These are phyloP conservation scores for Coptodon bakossiorum DNA, from an alignment of 2,113 vertebrate genomes.

Conservation along the genomic window DNA sequence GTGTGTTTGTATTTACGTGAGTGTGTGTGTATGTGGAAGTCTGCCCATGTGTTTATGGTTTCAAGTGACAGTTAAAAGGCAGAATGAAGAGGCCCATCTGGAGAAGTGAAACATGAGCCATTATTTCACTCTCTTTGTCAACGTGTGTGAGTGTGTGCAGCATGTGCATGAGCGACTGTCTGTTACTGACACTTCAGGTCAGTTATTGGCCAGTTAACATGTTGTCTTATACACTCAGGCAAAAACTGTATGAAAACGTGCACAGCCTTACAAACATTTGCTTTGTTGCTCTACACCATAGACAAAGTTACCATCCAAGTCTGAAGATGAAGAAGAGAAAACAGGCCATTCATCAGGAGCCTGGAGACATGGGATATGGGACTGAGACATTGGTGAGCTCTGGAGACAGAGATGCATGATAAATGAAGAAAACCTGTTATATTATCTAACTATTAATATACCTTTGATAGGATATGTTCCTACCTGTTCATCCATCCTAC, in stretches of 20 bases:
- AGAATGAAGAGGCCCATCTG: constrained; percentile 31
- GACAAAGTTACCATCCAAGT: background rate
- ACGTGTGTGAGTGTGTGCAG: background rate
- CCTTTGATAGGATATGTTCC: constrained; percentile 23
- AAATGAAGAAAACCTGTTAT: constrained; percentile 31
- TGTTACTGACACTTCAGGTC: background rate
- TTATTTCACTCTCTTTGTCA: background rate
- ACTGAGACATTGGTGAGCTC: constrained; percentile 21
- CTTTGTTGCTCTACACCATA: background rate
- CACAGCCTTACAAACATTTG: background rate
- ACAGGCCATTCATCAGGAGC: constrained; percentile 22
- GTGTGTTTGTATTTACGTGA: background rate
- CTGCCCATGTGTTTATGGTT: constrained; percentile 15
- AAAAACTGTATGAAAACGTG: background rate
- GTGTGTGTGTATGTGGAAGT: background rate
- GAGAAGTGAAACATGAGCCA: constrained; percentile 29
- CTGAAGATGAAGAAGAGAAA: constrained; percentile 1
- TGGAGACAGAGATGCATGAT: constrained; percentile 32
- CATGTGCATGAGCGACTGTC: background rate
- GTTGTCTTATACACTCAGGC: background rate
- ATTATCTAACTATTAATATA: constrained; percentile 55
- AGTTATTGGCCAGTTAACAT: background rate
- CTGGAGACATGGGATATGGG: constrained; percentile 27
- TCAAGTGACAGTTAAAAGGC: constrained; percentile 40
- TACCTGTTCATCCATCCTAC: constrained; percentile 30